These are phyloP conservation scores for Carpatolechia fugitivella DNA, from an alignment of 2,888 invertebrate species.

Conservation along the genomic window DNA sequence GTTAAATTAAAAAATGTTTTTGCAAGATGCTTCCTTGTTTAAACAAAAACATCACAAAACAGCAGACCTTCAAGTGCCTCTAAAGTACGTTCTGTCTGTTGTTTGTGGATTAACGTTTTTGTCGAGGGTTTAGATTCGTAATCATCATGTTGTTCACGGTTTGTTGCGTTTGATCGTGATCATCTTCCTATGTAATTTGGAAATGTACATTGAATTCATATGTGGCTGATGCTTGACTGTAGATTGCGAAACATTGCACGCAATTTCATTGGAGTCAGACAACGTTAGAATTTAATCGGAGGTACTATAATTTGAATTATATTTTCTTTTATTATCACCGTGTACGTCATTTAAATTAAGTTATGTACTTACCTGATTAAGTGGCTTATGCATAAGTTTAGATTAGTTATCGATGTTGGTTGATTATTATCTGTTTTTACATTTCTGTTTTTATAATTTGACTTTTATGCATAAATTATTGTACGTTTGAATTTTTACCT, in stretches of 20 bases:
- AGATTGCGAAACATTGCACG: background rate
- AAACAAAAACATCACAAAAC: background rate
- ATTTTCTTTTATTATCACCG: background rate
- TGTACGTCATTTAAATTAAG: background rate
- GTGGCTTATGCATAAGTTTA: background rate
- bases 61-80: background rate
- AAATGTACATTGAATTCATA: background rate
- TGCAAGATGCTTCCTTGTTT: background rate
- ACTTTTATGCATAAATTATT: too few relatives aligned
- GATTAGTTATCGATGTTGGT: too few relatives aligned
- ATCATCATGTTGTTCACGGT: slow-evolving; percentile 3
- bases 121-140: background rate
- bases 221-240: background rate
- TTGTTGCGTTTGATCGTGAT: background rate
- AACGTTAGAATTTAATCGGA: background rate
- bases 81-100: background rate
- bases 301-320: background rate
- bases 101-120: slow-evolving; percentile 3
- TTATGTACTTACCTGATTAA: background rate
- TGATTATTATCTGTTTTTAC: too few relatives aligned
- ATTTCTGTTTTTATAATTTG: too few relatives aligned
- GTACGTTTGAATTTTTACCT: too few relatives aligned
- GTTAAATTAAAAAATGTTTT: background rate
- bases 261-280: background rate
- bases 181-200: background rate